phyloP scores from a whole-genome alignment of 2,113 vertebrate genomes.

The Seriola quinqueradiata region DNA sequence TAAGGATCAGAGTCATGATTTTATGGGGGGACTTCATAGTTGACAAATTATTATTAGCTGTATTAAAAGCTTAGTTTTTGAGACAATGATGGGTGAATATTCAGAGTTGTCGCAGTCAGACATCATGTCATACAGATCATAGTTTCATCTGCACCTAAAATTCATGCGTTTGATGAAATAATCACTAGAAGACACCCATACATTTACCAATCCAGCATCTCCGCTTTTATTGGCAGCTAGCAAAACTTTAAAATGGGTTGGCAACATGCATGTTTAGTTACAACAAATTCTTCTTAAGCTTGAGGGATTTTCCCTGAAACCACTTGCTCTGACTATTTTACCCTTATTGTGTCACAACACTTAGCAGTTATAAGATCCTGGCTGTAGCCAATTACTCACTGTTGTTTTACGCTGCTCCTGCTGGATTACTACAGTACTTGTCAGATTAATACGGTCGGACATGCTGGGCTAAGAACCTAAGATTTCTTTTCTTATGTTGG shows the following conservation, averaged over 20 bases:
- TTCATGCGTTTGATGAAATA: not conserved
- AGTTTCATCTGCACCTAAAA: not conserved
- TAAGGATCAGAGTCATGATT: not conserved
- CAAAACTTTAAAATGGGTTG: not conserved
- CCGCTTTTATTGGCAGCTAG: too few relatives aligned
- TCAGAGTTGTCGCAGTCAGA: too few relatives aligned
- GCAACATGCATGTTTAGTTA: not conserved
- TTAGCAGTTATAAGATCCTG: not conserved
- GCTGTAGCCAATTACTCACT: not conserved
- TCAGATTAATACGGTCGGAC: slow-evolving; percentile 18
- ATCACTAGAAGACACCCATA: not conserved
- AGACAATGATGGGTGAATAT: too few relatives aligned
- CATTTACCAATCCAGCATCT: not conserved
- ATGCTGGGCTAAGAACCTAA: slow-evolving; percentile 21
- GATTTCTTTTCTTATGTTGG: not conserved
- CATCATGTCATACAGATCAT: too few relatives aligned
- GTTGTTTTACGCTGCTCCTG: slow-evolving; percentile 16
- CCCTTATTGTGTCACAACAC: not conserved
- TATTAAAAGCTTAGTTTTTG: too few relatives aligned
- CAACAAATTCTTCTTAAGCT: not conserved
- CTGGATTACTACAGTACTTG: slow-evolving; percentile 6
- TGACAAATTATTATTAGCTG: too few relatives aligned
- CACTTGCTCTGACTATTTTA: slow-evolving; percentile 7
- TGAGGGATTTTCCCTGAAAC: not conserved
- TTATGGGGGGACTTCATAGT: too few relatives aligned